Evolutionary conservation across 92 coral and sea anemone species (phyloP).

Genomic region (Palythoa caribaeorum): DNA sequence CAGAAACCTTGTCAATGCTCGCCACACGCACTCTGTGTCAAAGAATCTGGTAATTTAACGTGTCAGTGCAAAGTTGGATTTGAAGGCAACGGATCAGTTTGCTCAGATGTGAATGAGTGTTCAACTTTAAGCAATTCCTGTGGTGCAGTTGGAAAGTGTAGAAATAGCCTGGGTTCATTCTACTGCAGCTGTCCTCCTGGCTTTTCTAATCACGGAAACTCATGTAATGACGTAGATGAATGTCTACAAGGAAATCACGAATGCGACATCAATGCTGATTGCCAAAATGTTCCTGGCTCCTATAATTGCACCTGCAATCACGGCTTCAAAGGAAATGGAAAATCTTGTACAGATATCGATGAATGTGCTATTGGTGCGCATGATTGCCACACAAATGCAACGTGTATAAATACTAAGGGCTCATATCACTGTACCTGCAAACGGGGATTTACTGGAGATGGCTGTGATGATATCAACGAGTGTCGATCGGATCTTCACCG

Average conservation of each 20-base stretch:
- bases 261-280: not conserved
- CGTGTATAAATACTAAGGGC: slow-evolving; percentile 41
- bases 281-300: slow-evolving; percentile 3
- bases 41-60: not conserved
- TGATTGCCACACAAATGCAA: slow-evolving; percentile 1
- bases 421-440: slow-evolving; percentile 33
- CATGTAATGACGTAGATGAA: not conserved
- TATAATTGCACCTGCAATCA: slow-evolving; percentile 30
- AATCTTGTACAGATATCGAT: slow-evolving; percentile 37
- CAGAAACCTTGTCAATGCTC: not conserved
- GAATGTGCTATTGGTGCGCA: slow-evolving; percentile 23
- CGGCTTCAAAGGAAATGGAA: slow-evolving; percentile 50
- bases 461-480: too few species aligned
- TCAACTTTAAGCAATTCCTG: not conserved
- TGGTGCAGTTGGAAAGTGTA: not conserved
- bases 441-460: not conserved
- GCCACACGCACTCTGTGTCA: not conserved
- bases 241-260: not conserved
- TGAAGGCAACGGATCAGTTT: not conserved
- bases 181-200: not conserved
- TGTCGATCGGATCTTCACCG: too few species aligned
- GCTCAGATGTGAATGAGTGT: slow-evolving; percentile 7
- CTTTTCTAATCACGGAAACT: not conserved
- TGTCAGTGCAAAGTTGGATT: not conserved
- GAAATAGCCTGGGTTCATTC: not conserved